Base-by-base conservation (phyloP, 2,113 vertebrate species). In the Brachyistius frenatus region DNA sequence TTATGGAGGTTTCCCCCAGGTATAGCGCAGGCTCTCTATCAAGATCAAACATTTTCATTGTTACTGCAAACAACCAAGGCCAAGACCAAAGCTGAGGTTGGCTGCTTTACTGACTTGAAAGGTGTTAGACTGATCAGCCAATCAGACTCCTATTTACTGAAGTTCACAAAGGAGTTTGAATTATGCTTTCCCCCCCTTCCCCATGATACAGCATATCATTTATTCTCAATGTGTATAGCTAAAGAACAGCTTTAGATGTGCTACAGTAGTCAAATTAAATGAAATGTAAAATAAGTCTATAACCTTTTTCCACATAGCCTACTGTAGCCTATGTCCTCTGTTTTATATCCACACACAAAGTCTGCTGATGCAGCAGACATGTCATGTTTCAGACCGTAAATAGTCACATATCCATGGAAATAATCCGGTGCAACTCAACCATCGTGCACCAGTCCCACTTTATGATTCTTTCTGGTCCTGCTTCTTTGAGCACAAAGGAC, bases 21-120 rank as follows among this genome's bases (percentile, higher is more conserved):
- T 52, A 63, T 33, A 66, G 54, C 50, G 53, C 47, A 14, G 63
- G 55, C 62, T 67, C 61, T 77, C 78, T 67, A 72, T 86, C 57
- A 82, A 76, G 58, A 88, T 84, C 86, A 87, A 88, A 84, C 78
- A 83, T 80, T 86, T 85, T 80, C 65, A 89, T 75, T 75, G 49
- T 73, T 58, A 41, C 36, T 66, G 10, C 74, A 66, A 67, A 83
- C 37, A 87, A 57, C 50, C 68, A 64, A 66, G 68, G 68, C 68
- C 53, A 39, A 68, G 64, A 79, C 64, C 57, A 76, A 79, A 76
- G 83, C 78, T 61, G 73, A 64, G 71, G 67, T 69, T 41, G 33
- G 52, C 61, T 49, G 68, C 65, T 81, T 81, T 68, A 71, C 78
- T 66, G 61, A 72, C 67, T 47, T 88, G 46, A 80, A 76, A 80